A percentile compares a stretch with the other conserved stretches of the same genome.
Evolutionary conservation across 2,113 vertebrate species (phyloP).

Genomic region (Carassius carassius): DNA sequence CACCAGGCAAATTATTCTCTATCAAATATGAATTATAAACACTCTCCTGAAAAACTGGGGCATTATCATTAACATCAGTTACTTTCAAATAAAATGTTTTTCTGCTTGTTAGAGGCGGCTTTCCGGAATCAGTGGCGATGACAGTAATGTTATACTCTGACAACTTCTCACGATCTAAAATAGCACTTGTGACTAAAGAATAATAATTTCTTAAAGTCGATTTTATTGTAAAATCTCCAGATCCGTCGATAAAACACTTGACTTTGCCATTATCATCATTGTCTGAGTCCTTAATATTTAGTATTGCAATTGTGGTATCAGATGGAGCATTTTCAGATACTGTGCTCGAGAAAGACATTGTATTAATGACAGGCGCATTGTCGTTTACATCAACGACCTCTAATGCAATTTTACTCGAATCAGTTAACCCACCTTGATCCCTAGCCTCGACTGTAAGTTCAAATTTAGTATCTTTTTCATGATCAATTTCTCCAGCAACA

Average conservation of each 20-base stretch:
- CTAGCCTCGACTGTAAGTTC: constrained; percentile 64
- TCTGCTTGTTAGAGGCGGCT: constrained; percentile 46
- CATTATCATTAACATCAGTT: constrained; percentile 61
- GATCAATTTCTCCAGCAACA: constrained; percentile 63
- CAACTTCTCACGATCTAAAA: constrained; percentile 61
- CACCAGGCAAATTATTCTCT: constrained; percentile 67
- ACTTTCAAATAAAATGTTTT: constrained; percentile 51
- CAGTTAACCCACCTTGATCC: constrained; percentile 64
- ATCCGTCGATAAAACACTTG: constrained; percentile 51
- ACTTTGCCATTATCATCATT: constrained; percentile 61
- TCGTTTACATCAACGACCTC: constrained; percentile 68
- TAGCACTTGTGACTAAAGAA: constrained; percentile 56
- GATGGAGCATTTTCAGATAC: constrained; percentile 60
- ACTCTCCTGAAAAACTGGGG: constrained; percentile 46
- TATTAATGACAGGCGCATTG: constrained; percentile 63
- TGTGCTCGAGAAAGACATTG: constrained; percentile 61
- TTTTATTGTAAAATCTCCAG: constrained; percentile 61
- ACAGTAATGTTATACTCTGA: constrained; percentile 58
- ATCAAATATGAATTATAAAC: constrained; percentile 43
- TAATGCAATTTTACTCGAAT: constrained; percentile 61
- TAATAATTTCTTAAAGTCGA: constrained; percentile 66
- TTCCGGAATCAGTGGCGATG: constrained; percentile 52
- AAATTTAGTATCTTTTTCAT: constrained; percentile 65
- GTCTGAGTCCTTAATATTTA: constrained; percentile 67
- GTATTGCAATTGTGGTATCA: constrained; percentile 64